phyloP scores from a whole-genome alignment of 2,888 invertebrate genomes.

The Rotaria macrura region DNA sequence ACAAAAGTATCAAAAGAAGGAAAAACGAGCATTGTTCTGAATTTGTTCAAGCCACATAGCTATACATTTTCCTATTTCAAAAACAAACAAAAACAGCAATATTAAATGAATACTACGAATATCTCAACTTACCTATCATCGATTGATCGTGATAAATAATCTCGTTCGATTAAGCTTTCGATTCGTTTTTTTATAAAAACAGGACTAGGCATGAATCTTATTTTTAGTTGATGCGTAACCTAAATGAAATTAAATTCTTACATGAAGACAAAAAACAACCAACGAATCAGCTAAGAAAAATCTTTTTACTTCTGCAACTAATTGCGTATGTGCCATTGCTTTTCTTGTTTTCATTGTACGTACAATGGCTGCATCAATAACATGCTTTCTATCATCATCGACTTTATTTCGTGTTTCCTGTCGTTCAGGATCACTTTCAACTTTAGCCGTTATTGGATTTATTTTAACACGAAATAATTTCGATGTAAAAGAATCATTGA shows the following conservation, averaged over 20 bases:
- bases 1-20: not conserved
- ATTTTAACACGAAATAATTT: constrained; percentile 74
- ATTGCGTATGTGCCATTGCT: constrained; percentile 71
- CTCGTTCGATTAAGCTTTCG: constrained; percentile 24
- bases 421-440: constrained; percentile 54
- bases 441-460: constrained; percentile 43
- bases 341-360: constrained; percentile 97
- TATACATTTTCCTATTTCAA: not conserved
- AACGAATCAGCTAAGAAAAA: not conserved
- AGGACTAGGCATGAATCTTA: constrained; percentile 29
- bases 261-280: not conserved
- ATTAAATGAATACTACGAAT: not conserved
- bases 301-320: constrained; percentile 70
- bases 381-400: constrained; percentile 65
- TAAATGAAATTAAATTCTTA: not conserved
- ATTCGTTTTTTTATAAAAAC: constrained; percentile 29
- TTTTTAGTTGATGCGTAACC: constrained; percentile 27
- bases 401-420: constrained; percentile 58
- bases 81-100: not conserved
- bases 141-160: constrained; percentile 25
- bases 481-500: constrained; percentile 88
- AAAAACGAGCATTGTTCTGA: not conserved
- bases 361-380: constrained; percentile 97
- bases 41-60: not conserved
- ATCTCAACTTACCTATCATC: not conserved